These are phyloP conservation scores for Prionailurus viverrinus DNA, from an alignment of 2,113 vertebrate genomes.

Conservation along the genomic window DNA sequence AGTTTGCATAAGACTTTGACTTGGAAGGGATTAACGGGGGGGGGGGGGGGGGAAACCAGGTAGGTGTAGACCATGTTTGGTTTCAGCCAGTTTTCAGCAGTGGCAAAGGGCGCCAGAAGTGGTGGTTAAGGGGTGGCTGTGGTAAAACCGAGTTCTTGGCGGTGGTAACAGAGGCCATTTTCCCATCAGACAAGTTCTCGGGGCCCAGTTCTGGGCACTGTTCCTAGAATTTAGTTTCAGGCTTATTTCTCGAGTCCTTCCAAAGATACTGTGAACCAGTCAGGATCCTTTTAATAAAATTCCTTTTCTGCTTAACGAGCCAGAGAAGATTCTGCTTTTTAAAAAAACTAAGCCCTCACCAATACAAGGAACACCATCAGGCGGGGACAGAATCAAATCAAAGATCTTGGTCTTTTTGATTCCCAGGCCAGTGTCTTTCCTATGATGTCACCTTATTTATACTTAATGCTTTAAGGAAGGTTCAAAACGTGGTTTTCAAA, in stretches of 20 bases:
- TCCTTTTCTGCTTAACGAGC: slow-evolving; percentile 52
- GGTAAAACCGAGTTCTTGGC: slow-evolving; percentile 20
- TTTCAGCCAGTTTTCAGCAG: not conserved
- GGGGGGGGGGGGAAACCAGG: not conserved
- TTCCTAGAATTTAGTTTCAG: slow-evolving; percentile 45
- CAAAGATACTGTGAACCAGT: slow-evolving; percentile 60
- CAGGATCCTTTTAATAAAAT: slow-evolving; percentile 68
- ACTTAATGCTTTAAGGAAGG: slow-evolving; percentile 54
- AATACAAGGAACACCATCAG: slow-evolving; percentile 60
- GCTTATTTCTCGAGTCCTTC: slow-evolving; percentile 57
- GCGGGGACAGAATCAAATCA: slow-evolving; percentile 64
- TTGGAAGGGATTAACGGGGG: not conserved
- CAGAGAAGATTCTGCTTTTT: slow-evolving; percentile 63
- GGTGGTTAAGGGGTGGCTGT: not conserved
- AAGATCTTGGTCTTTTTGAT: slow-evolving; percentile 50
- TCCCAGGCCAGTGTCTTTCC: slow-evolving; percentile 53
- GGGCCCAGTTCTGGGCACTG: slow-evolving; percentile 43
- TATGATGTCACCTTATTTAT: slow-evolving; percentile 58
- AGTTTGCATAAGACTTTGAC: not conserved
- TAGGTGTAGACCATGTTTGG: not conserved
- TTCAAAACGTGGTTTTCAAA: slow-evolving; percentile 61
- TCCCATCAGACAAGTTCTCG: slow-evolving; percentile 66
- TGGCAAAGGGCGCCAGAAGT: not conserved
- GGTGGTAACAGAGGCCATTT: slow-evolving; percentile 61
- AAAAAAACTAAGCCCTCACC: slow-evolving; percentile 57